A percentile compares a stretch with the other conserved stretches of the same genome.
Evolutionary conservation across 2,888 invertebrate genomes (phyloP).

Genomic region (Parelbella ahira): DNA sequence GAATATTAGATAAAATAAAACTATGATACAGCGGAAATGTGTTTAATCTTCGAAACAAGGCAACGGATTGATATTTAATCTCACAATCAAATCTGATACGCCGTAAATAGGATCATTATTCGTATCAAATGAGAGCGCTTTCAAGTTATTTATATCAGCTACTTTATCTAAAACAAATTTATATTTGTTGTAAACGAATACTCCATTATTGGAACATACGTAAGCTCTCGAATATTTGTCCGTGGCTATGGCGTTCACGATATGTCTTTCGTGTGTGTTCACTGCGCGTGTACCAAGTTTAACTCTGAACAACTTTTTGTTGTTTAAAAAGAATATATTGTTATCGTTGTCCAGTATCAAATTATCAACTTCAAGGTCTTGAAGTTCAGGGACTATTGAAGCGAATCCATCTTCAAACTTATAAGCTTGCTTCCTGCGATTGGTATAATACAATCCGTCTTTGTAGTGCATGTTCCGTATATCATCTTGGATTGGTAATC

Average conservation of each 20-base stretch:
- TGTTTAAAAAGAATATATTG: slow-evolving; percentile 54
- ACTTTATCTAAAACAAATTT: slow-evolving; percentile 62
- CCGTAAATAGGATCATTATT: slow-evolving; percentile 57
- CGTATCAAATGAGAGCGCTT: slow-evolving; percentile 52
- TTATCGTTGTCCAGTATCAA: slow-evolving; percentile 57
- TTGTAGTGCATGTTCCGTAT: slow-evolving; percentile 54
- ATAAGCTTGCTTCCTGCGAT: slow-evolving; percentile 47
- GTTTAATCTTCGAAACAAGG: slow-evolving; percentile 44
- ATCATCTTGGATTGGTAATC: slow-evolving; percentile 53
- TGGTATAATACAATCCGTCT: slow-evolving; percentile 54
- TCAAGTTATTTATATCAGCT: slow-evolving; percentile 47
- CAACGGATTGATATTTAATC: slow-evolving; percentile 43
- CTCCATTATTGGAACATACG: slow-evolving; percentile 49
- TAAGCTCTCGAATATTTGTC: slow-evolving; percentile 49
- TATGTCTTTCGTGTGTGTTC: slow-evolving; percentile 50
- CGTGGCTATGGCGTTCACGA: slow-evolving; percentile 44
- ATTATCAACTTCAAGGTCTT: slow-evolving; percentile 46
- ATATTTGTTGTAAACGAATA: slow-evolving; percentile 62
- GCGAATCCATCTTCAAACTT: slow-evolving; percentile 55
- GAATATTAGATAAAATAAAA: no score
- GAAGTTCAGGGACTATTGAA: slow-evolving; percentile 44
- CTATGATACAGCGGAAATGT: neutral
- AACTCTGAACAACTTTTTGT: slow-evolving; percentile 48
- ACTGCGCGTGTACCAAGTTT: slow-evolving; percentile 55
- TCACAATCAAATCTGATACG: slow-evolving; percentile 53